Conservation (phyloP, 2,888 invertebrate genomes). For the Scaptomyza parva region DNA sequence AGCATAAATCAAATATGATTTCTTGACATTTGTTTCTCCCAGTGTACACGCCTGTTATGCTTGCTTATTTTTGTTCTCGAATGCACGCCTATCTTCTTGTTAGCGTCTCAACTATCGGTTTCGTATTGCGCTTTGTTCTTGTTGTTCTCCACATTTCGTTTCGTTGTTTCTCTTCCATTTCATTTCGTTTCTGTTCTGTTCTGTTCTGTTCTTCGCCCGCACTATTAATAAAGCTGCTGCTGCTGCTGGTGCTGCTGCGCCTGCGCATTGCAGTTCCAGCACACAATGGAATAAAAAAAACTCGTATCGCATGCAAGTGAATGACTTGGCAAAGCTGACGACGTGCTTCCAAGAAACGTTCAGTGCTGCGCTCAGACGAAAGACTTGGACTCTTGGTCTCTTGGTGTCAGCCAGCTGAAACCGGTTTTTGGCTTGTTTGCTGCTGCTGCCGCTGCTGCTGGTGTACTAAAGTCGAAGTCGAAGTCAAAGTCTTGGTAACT, state of each 20-base stretch:
- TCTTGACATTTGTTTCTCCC: background rate
- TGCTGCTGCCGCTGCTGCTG: slow-evolving; percentile 4
- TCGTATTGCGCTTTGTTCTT: slow-evolving; percentile 26
- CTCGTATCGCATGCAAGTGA: slow-evolving; percentile 77
- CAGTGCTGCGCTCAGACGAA: slow-evolving; percentile 18
- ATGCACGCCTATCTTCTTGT: slow-evolving; percentile 46
- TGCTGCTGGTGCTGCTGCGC: slow-evolving; percentile 50
- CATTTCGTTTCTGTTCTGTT: slow-evolving; percentile 46
- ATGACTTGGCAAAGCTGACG: slow-evolving; percentile 70
- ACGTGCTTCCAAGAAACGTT: slow-evolving; percentile 77
- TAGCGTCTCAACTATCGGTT: slow-evolving; percentile 39
- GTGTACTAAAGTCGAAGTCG: slow-evolving; percentile 57
- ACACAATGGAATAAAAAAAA: slow-evolving; percentile 56
- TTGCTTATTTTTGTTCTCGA: slow-evolving; percentile 47
- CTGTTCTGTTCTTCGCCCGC: slow-evolving; percentile 66
- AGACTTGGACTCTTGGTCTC: slow-evolving; percentile 14
- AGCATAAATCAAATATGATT: too few species aligned
- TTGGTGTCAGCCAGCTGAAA: slow-evolving; percentile 43
- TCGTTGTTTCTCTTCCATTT: slow-evolving; percentile 19
- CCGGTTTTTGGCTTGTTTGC: slow-evolving; percentile 53
- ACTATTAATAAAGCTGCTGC: slow-evolving; percentile 64
- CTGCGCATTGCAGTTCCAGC: slow-evolving; percentile 51
- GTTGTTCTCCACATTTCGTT: slow-evolving; percentile 36
- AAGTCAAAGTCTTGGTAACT: slow-evolving; percentile 77
- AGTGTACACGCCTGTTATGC: slow-evolving; percentile 15